These are phyloP conservation scores for Tetraodon nigroviridis DNA, from an alignment of 2,113 vertebrate species.

Conservation along the genomic window DNA sequence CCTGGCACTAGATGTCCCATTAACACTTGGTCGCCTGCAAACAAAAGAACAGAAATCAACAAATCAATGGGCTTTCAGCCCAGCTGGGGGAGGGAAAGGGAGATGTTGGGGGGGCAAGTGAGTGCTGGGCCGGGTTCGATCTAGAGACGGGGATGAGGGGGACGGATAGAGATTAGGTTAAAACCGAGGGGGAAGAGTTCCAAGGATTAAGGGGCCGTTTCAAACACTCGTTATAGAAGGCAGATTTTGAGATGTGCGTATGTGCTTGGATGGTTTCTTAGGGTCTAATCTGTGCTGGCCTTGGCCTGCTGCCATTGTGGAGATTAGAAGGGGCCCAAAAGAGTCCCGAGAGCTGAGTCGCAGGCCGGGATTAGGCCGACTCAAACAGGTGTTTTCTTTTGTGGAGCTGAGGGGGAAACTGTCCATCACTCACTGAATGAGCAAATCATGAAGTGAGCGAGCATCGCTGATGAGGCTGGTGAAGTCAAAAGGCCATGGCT, in stretches of 20 bases:
- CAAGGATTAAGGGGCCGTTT: constrained; percentile 60
- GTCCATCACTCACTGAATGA: constrained; percentile 42
- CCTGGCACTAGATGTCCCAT: constrained; percentile 59
- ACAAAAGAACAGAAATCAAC: constrained; percentile 71
- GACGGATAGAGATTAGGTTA: constrained; percentile 55
- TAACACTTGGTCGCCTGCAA: constrained; percentile 49
- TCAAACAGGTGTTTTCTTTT: constrained; percentile 71
- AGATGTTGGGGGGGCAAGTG: constrained; percentile 15
- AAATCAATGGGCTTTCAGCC: constrained; percentile 67
- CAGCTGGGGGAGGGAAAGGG: constrained; percentile 34
- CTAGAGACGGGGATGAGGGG: constrained; percentile 34
- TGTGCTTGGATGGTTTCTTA: constrained; percentile 31
- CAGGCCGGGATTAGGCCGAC: constrained; percentile 58
- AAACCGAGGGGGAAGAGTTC: constrained; percentile 33
- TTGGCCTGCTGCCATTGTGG: constrained; percentile 57
- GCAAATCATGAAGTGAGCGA: constrained; percentile 53
- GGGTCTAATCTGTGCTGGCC: constrained; percentile 59
- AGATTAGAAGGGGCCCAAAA: constrained; percentile 49
- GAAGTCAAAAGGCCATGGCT: too few relatives aligned
- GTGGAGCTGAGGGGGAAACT: constrained; percentile 40
- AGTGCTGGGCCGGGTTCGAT: constrained; percentile 23
- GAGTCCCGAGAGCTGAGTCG: constrained; percentile 8
- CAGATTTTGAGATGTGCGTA: constrained; percentile 41
- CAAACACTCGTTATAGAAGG: constrained; percentile 46
- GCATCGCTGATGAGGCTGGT: background rate